Evolutionary conservation across 1,140 invertebrate species (phyloP).

Genomic region (Schlechtendalia chinensis): DNA sequence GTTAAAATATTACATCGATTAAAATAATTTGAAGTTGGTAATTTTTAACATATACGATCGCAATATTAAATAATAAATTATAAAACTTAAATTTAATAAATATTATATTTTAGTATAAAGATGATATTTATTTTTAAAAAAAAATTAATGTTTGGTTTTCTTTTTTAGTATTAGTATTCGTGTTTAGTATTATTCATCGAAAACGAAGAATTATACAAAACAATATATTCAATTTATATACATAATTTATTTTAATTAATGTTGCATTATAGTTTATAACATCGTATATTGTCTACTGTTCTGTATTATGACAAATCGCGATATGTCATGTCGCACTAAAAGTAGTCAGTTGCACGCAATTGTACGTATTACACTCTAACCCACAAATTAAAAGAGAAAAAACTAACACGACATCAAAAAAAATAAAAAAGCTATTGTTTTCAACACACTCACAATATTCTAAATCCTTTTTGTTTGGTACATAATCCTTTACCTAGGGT

Average conservation of each 20-base stretch:
- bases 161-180: no score
- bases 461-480: constrained; percentile 17
- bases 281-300: background rate
- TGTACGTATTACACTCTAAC: constrained; percentile 1
- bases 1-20: no score
- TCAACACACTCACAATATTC: background rate
- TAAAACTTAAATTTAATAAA: no score
- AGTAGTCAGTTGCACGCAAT: background rate
- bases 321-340: background rate
- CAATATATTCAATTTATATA: no score
- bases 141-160: no score
- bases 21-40: no score
- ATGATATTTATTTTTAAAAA: no score
- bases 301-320: constrained; percentile 6
- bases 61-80: no score
- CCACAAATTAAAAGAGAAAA: constrained; percentile 17
- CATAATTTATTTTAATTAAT: background rate
- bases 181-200: no score
- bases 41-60: no score
- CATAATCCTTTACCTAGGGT: constrained; percentile 16
- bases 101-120: no score
- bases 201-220: no score
- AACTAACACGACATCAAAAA: background rate
- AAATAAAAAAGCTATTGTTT: constrained; percentile 37
- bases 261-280: background rate